These are phyloP conservation scores for Zaprionus africanus DNA, from an alignment of 1,140 invertebrate genomes.

Conservation along the genomic window DNA sequence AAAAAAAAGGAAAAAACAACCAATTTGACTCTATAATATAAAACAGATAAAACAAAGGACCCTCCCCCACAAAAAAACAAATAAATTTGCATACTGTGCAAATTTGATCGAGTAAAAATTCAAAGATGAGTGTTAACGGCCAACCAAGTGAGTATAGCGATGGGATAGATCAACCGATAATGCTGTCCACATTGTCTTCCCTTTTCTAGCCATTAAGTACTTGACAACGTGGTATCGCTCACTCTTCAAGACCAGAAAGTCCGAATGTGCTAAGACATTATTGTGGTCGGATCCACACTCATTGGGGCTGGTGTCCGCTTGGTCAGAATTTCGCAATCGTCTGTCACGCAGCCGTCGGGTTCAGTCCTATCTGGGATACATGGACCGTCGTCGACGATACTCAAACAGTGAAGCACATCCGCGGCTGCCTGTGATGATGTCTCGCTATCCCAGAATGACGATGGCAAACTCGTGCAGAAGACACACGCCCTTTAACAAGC, in stretches of 20 bases:
- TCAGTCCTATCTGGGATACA: not conserved
- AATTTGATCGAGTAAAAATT: no score
- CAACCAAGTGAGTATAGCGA: not conserved
- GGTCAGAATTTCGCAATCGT: not conserved
- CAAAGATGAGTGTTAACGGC: no score
- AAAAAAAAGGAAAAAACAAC: not conserved
- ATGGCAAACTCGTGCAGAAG: not conserved
- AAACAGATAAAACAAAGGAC: no score
- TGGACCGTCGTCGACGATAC: not conserved
- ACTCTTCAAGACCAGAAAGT: not conserved
- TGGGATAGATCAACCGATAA: not conserved
- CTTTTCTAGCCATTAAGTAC: not conserved
- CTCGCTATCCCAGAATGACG: not conserved
- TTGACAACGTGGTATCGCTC: not conserved
- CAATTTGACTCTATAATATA: no score
- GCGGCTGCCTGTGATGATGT: not conserved
- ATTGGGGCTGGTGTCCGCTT: not conserved
- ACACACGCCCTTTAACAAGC: not conserved
- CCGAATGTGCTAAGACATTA: not conserved
- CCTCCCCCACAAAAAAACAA: no score
- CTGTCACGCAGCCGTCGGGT: not conserved
- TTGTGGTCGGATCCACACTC: conserved; percentile 5
- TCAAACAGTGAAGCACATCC: no score
- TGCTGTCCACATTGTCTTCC: not conserved
- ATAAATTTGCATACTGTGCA: no score